These are phyloP conservation scores for Peromyscus melanophrys DNA, from an alignment of 2,797 vertebrate genomes.

Conservation along the genomic window DNA sequence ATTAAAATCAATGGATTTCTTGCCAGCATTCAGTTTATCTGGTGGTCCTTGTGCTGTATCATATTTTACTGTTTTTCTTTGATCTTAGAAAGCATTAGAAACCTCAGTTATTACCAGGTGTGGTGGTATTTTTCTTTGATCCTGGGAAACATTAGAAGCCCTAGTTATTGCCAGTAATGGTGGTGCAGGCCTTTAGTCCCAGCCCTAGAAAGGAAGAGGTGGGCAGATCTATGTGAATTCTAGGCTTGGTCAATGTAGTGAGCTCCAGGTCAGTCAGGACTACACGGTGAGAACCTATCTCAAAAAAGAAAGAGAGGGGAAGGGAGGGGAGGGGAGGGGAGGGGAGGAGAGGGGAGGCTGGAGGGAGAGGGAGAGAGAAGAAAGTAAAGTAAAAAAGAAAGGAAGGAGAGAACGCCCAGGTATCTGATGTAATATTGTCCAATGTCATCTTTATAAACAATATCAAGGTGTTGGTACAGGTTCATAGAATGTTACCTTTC, in stretches of 20 bases:
- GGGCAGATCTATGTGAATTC: not conserved
- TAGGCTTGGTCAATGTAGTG: not conserved
- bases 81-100: not conserved
- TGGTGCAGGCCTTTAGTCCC: not conserved
- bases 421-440: not conserved
- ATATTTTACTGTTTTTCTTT: slow-evolving; percentile 46
- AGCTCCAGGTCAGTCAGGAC: not conserved
- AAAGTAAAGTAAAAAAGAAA: accelerated
- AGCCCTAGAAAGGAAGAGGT: not conserved
- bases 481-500: slow-evolving; percentile 7
- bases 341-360: accelerated
- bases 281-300: not conserved
- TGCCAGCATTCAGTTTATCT: not conserved
- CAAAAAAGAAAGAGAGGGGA: too few relatives aligned
- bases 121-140: not conserved
- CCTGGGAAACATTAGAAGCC: not conserved
- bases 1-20: not conserved
- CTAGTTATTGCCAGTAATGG: not conserved
- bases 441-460: not conserved
- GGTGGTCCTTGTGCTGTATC: not conserved
- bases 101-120: not conserved
- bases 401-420: not conserved
- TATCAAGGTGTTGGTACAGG: not conserved
- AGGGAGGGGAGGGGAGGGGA: too few relatives aligned
- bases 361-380: accelerated